These are phyloP conservation scores for Pollachius pollachius DNA, from an alignment of 2,113 vertebrate species.

Conservation along the genomic window DNA sequence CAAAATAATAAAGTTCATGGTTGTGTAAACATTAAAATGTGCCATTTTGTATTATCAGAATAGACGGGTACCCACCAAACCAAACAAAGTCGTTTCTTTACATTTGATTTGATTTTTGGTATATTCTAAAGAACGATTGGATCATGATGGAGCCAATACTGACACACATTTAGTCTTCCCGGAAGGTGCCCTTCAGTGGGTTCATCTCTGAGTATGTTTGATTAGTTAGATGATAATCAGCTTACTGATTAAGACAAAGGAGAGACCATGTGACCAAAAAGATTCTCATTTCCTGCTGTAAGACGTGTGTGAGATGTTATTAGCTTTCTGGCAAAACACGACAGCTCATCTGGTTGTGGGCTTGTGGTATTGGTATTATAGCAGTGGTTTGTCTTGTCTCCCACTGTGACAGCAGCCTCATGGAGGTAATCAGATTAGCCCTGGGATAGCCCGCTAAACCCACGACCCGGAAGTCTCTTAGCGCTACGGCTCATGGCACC, in stretches of 20 bases:
- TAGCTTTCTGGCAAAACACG: background rate
- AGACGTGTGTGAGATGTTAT: background rate
- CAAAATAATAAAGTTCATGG: too few relatives aligned
- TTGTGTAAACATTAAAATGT: too few relatives aligned
- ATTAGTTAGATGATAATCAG: too few relatives aligned
- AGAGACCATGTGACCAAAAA: background rate
- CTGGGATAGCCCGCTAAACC: constrained; percentile 69
- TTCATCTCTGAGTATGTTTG: too few relatives aligned
- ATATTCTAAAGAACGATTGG: too few relatives aligned
- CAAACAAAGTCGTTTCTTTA: too few relatives aligned
- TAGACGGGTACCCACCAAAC: too few relatives aligned
- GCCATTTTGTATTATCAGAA: too few relatives aligned
- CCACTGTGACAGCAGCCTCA: background rate
- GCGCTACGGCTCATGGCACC: constrained; percentile 45
- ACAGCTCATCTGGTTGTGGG: background rate
- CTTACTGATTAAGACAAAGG: background rate
- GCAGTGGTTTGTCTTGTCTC: background rate
- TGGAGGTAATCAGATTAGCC: constrained; percentile 73
- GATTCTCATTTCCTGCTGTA: background rate
- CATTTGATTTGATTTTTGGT: too few relatives aligned
- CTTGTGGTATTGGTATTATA: background rate
- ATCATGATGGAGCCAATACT: too few relatives aligned
- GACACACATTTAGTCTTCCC: too few relatives aligned
- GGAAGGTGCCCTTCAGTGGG: too few relatives aligned
- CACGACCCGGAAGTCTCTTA: constrained; percentile 70